Evolutionary conservation across 2,888 invertebrate species (phyloP).

Genomic region (Sphaerophoria rueppellii): DNA sequence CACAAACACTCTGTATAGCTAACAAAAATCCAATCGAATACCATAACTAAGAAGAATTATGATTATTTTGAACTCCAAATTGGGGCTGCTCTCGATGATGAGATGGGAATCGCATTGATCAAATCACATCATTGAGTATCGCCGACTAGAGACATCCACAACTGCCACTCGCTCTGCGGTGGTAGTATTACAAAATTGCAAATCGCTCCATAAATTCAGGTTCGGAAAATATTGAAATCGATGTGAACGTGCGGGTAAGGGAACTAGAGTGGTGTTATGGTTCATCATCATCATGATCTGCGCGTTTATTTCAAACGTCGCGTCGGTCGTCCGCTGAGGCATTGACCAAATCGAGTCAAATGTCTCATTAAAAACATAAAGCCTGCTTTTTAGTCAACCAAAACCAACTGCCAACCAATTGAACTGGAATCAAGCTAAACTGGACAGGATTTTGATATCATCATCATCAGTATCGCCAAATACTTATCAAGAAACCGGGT

Average conservation of each 20-base stretch:
- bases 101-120: slow-evolving; percentile 58
- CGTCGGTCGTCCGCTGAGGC: background rate
- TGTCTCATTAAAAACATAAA: slow-evolving; percentile 63
- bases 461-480: slow-evolving; percentile 11
- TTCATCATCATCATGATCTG: slow-evolving; percentile 56
- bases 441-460: slow-evolving; percentile 1
- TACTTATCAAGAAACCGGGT: slow-evolving; percentile 32
- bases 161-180: background rate
- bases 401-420: slow-evolving; percentile 23
- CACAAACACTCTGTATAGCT: background rate
- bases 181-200: slow-evolving; percentile 29
- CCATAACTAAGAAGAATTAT: slow-evolving; percentile 55
- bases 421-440: slow-evolving; percentile 49
- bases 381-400: slow-evolving; percentile 26
- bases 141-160: slow-evolving; percentile 30
- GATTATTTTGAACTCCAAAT: slow-evolving; percentile 61
- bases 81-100: slow-evolving; percentile 29
- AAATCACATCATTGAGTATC: slow-evolving; percentile 33
- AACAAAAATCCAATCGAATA: slow-evolving; percentile 1
- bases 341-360: slow-evolving; percentile 67
- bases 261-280: slow-evolving; percentile 34
- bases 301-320: slow-evolving; percentile 26
- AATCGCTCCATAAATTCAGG: slow-evolving; percentile 58
- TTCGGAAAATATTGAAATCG: slow-evolving; percentile 60
- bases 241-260: background rate